These are phyloP conservation scores for Brachypalpus laphriformis DNA, from an alignment of 2,888 invertebrate species.

Conservation along the genomic window DNA sequence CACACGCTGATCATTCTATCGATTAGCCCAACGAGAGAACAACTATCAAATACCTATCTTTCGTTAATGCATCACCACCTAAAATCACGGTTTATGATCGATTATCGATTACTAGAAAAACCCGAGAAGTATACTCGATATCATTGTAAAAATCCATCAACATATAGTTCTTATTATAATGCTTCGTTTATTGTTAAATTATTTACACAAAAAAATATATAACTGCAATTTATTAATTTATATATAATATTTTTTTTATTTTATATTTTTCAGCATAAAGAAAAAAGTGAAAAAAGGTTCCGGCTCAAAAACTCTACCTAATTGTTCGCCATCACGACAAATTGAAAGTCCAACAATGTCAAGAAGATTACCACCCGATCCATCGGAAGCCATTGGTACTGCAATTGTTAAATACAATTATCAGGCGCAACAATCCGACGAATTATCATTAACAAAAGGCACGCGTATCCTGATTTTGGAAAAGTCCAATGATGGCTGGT, in stretches of 20 bases:
- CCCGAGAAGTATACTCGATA: background rate
- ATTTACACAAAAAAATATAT: background rate
- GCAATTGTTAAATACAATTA: conserved; percentile 98
- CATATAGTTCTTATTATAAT: background rate
- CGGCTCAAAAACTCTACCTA: conserved; percentile 93
- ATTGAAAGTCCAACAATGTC: conserved; percentile 90
- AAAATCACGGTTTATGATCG: background rate
- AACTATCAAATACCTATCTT: no score
- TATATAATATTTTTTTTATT: background rate
- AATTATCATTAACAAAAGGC: conserved; percentile 96
- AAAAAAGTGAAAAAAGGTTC: conserved; percentile 93
- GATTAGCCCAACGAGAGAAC: no score
- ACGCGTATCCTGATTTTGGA: conserved; percentile 97
- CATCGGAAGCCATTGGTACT: conserved; percentile 92
- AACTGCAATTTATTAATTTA: background rate
- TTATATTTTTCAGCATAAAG: conserved; percentile 87
- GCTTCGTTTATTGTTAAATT: background rate
- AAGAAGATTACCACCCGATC: conserved; percentile 89
- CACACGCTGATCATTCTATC: no score
- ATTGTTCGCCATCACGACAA: conserved; percentile 92
- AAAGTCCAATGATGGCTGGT: conserved; percentile 99
- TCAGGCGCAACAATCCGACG: conserved; percentile 97
- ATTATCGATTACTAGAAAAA: background rate
- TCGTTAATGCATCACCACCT: no score
- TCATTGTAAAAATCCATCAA: background rate